Base-by-base conservation (phyloP, 2,888 invertebrate genomes). In the Synanthedon formicaeformis region DNA sequence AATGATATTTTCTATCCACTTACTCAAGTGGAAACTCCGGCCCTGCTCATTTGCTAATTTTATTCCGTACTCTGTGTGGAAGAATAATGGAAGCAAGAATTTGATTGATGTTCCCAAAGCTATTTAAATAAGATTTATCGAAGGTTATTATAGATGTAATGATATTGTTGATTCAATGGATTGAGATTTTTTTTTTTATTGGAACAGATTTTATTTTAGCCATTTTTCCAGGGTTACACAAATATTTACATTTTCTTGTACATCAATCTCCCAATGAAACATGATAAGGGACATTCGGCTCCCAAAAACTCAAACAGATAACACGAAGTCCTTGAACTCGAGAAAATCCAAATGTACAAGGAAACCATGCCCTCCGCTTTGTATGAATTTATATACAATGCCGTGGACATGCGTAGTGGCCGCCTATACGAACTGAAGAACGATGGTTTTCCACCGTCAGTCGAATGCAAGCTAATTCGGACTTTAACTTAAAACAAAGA, bases 381-480 rank as follows among this genome's bases (percentile, higher is more conserved):
- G 80, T 81, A 84, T 61, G 65, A 80, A 76, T 76, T 75, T 82
- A 81, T 83, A 78, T 78, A 83, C 78, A 72, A 67, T 71, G 72
- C 75, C 77, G 78, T 86, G 86, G 86, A 84, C 87, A 87, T 87
- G 87, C 87, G 87, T 87, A 86, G 81, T 87, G 82, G 84, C 77
- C 77, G 74, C 80, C 74, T 78, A 73, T 78, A 76, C 78, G 78
- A 75, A 79, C 73, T 75, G 76, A 81, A 81, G 78, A 75, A 79
- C 80, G 79, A 81, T 80, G 81, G 78, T 82, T 78, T 81, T 80
- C 79, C 72, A 78, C 76, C 76, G 75, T 73, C 70, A 69, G 55
- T 52, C 53, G 50, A 53, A 50, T 51, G 52, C 66, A 62, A 60
- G 55, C 65, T 51, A 76, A 71, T 66, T 63, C 71, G 56, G 56